Evolutionary conservation across 1,140 invertebrate species (phyloP), one percentile per base, ranked within the genome.

Genomic region (Monomorium pharaonis): DNA sequence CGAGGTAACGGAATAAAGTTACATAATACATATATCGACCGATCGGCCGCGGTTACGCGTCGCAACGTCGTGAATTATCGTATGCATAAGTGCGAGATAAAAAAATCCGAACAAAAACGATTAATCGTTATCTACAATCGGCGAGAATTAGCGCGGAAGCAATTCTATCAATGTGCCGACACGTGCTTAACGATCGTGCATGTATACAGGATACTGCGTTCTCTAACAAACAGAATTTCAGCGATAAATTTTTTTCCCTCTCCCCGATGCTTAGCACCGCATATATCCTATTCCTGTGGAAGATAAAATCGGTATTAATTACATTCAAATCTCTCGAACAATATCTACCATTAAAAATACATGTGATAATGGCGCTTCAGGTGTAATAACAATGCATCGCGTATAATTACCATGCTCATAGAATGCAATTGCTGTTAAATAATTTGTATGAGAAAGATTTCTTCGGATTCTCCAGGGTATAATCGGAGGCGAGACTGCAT

Each of bases 11-110:
- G 86, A 85, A 69, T 67, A 69, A 47, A 67, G 74, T 85, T 85
- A 84, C 58, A 56, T 76, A 80, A 88, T 89, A 85, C 54, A 80
- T 89, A 85, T 60, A 80, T 89, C 81, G 65, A 80, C 76, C 86
- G 44, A 37, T 14, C 27, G 44, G 42, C 27, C 62, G 81, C 47
- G 78, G 69, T 84, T 86, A 49, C 69, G 33, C 85, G 30, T n/a
- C 47, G 49, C 86, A 37, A 24, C 84, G 30, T 18, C 54, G 60
- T 49, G 56, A 86, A 16, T 70, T 78, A 86, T 81, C 85, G 58
- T 56, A 27, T 4, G 30, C 12, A 47, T 24, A n/a, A n/a, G 24
- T 16, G 30, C 2, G 42, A 63, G 76, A 62, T n/a, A 49, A 56
- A 47, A 47, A 44, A 33, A 67, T 4, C 42, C 18, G 60, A 18